Conservation (phyloP, 1,140 invertebrate genomes). For the Trachymyrmex septentrionalis region DNA sequence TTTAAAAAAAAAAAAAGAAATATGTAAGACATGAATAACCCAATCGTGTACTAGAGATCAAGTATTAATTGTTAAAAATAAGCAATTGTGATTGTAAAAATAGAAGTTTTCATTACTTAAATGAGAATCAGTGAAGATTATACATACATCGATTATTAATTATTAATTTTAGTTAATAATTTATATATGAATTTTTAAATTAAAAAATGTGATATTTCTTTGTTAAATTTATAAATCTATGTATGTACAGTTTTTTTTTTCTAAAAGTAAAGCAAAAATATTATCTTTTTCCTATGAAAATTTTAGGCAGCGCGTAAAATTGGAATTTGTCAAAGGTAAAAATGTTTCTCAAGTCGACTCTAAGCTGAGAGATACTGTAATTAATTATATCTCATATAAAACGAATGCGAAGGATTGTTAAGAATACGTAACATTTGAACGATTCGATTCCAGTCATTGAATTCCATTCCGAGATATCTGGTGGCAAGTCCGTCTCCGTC, state of each 20-base stretch:
- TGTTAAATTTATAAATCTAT: neutral
- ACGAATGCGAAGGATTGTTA: neutral
- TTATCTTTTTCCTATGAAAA: neutral
- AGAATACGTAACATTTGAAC: neutral
- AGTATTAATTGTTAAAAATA: neutral
- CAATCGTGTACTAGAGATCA: too few relatives aligned
- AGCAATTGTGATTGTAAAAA: neutral
- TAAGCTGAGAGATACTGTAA: neutral
- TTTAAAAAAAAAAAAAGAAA: too few relatives aligned
- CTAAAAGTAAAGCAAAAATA: neutral
- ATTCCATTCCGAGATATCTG: conserved; percentile 17
- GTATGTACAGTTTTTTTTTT: neutral
- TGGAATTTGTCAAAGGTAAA: neutral
- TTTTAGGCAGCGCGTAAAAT: neutral
- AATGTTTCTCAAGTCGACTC: neutral
- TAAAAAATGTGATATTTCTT: neutral
- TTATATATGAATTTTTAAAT: neutral
- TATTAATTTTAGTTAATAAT: neutral
- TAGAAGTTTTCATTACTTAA: neutral
- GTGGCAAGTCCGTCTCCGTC: neutral
- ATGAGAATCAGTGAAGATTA: neutral
- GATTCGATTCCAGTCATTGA: neutral
- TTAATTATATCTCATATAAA: neutral
- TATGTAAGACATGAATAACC: too few relatives aligned
- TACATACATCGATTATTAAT: neutral